phyloP scores from a whole-genome alignment of 2,888 invertebrate genomes.

The Eudemis profundana region DNA sequence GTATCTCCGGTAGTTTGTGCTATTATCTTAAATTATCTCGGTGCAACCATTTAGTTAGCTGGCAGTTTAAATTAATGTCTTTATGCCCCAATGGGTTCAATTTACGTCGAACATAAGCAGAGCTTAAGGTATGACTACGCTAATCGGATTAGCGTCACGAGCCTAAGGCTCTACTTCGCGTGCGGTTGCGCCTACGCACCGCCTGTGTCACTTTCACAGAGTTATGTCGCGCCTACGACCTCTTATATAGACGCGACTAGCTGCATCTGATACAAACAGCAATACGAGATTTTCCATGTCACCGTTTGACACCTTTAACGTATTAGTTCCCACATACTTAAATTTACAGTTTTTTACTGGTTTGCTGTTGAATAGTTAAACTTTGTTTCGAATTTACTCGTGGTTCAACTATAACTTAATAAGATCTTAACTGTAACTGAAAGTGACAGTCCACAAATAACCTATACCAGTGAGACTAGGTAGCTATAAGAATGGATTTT shows the following conservation, averaged over 20 bases:
- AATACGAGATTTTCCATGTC: slow-evolving; percentile 53
- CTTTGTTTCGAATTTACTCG: background rate
- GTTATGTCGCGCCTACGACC: slow-evolving; percentile 72
- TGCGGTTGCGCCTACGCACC: slow-evolving; percentile 70
- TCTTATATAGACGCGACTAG: slow-evolving; percentile 50
- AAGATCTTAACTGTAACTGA: too few relatives aligned
- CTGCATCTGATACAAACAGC: slow-evolving; percentile 69
- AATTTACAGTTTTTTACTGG: background rate
- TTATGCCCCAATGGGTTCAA: slow-evolving; percentile 56
- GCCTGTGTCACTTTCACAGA: slow-evolving; percentile 73
- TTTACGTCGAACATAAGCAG: slow-evolving; percentile 54
- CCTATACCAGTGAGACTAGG: too few relatives aligned
- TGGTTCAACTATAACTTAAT: too few relatives aligned
- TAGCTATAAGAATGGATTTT: too few relatives aligned
- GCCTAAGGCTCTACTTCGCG: slow-evolving; percentile 52
- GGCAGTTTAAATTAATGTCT: slow-evolving; percentile 53
- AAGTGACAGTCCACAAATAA: too few relatives aligned
- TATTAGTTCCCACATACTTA: slow-evolving; percentile 2
- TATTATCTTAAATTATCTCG: slow-evolving; percentile 40
- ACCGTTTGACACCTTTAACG: slow-evolving; percentile 20
- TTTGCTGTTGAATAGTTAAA: background rate
- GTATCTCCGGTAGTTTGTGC: slow-evolving; percentile 5
- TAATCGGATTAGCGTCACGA: slow-evolving; percentile 74
- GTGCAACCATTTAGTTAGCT: slow-evolving; percentile 31
- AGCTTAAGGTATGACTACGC: slow-evolving; percentile 55